Evolutionary conservation across 1,140 invertebrate genomes (phyloP).

Genomic region (Heliconius himera): DNA sequence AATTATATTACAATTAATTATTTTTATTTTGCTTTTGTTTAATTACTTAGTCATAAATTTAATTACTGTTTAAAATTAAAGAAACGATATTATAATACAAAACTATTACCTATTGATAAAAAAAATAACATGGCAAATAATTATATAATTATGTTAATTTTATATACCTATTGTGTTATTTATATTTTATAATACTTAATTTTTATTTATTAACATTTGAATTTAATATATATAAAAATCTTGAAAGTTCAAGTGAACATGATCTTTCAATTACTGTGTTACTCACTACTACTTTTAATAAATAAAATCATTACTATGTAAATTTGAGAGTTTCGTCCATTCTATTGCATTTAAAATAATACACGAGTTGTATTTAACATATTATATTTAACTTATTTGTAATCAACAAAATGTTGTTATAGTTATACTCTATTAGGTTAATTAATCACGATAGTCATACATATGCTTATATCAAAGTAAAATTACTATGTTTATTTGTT

Average conservation of each 20-base stretch:
- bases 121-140: neutral
- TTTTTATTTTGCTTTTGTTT: neutral
- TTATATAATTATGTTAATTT: neutral
- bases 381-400: neutral
- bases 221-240: neutral
- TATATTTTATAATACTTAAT: neutral
- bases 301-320: neutral
- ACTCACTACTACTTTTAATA: neutral
- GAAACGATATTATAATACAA: neutral
- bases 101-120: no score
- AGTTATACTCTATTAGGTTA: neutral
- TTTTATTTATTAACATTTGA: neutral
- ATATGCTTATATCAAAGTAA: neutral
- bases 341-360: constrained; percentile 5
- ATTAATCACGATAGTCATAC: neutral
- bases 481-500: neutral
- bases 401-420: constrained; percentile 1
- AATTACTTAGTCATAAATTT: no score
- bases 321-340: constrained; percentile 5
- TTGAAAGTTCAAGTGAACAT: neutral
- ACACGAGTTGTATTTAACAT: neutral
- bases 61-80: neutral
- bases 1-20: neutral
- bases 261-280: neutral
- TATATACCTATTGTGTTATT: neutral